Evolutionary conservation across 2,113 vertebrate genomes (phyloP), one percentile per base, ranked within the genome.

Genomic region (Maccullochella peelii): DNA sequence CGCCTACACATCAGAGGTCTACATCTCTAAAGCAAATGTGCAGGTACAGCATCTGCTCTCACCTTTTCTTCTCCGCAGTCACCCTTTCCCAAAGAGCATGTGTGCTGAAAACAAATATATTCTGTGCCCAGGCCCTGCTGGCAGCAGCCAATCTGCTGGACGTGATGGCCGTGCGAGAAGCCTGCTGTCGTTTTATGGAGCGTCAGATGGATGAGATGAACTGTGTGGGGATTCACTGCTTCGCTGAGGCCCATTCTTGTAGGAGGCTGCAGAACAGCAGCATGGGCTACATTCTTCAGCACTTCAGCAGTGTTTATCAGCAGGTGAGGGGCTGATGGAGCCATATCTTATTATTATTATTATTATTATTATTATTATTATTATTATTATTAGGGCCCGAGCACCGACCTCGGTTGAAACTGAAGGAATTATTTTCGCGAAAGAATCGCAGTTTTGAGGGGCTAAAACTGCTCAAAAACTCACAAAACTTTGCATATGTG

Each of bases 161-260:
- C 12, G 90, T 96, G 75, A 95, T 95, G 94, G 94, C 94, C 0
- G 96, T 96, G 14, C 90, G 95, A 4, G 95, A 96, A 78, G 96
- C 96, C 71, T 96, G 96, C 33, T 96, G 95, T 86, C 81, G 89
- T 16, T 96, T 96, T 52, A 95, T 96, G 95, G 95, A 96, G 94
- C 91, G 92, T 18, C 96, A 96, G 88, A 96, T 96, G 95, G 96
- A 96, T 1, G 96, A 95, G 86, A 95, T 93, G 50, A 96, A 96
- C 92, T 96, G 95, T 10, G 95, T 96, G 82, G 96, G 95, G 42
- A 96, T 96, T 57, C 96, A 96, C 90, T 96, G 96, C 84, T 96
- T 96, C 8, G 95, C 96, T 0, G 95, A 96, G 81, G 95, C 95
- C 6, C 95, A 96, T 79, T 95, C 95, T 7, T 96, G 96, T 68